These are phyloP conservation scores for Pocillopora verrucosa DNA, from an alignment of 64 coral and sea anemone genomes.

Conservation along the genomic window DNA sequence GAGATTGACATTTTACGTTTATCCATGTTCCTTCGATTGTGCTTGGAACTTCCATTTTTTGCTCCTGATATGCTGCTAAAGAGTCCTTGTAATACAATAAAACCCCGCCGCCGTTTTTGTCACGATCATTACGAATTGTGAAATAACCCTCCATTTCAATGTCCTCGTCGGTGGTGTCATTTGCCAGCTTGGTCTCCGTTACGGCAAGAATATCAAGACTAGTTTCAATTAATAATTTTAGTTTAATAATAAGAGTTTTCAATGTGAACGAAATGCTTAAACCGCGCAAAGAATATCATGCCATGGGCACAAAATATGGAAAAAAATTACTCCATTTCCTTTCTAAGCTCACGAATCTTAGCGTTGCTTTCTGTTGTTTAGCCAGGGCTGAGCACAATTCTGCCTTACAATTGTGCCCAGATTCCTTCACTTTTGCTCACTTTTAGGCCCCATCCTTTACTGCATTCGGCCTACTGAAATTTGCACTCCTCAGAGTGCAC, in stretches of 20 bases:
- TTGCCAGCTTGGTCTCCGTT: background rate
- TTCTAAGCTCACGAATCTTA: slow-evolving; percentile 40
- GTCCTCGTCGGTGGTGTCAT: no score
- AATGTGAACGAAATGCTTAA: no score
- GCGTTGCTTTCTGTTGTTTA: slow-evolving; percentile 56
- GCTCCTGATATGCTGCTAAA: background rate
- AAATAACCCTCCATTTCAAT: no score
- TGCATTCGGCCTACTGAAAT: slow-evolving; percentile 70
- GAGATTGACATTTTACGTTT: background rate
- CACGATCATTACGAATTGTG: background rate
- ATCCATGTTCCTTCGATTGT: background rate
- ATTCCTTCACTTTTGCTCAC: slow-evolving; percentile 72
- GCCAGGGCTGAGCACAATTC: slow-evolving; percentile 65
- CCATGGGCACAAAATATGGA: no score
- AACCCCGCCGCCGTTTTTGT: background rate
- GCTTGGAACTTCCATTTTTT: background rate
- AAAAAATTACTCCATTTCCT: slow-evolving; percentile 55
- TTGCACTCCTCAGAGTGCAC: slow-evolving; percentile 63
- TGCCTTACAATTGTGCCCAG: slow-evolving; percentile 74
- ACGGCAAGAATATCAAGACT: background rate
- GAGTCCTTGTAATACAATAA: slow-evolving; percentile 6
- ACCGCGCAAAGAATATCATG: no score
- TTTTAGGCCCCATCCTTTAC: slow-evolving; percentile 77
- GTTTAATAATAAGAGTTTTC: no score
- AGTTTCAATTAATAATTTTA: slow-evolving; percentile 1